Evolutionary conservation across 2,797 vertebrate species (phyloP), one percentile per base, ranked within the genome.

Genomic region (Chrysocyon brachyurus): DNA sequence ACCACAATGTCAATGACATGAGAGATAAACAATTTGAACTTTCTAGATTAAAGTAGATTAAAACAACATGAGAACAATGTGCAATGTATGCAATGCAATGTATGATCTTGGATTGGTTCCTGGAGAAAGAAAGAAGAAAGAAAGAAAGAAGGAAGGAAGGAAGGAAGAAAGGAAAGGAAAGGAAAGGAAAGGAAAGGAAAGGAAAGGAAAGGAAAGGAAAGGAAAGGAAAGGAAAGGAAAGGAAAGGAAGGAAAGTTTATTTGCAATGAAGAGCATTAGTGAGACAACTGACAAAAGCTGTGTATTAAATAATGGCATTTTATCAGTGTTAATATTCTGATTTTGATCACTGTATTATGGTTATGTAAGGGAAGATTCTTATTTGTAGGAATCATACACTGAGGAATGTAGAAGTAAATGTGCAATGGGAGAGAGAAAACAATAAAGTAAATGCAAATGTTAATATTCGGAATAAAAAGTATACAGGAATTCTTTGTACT

Each of bases 351-450:
- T 93, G 19, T 61, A 24, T 49, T 68, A 36, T 95, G 88, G 49
- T 96, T 92, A 79, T 40, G 12, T 56, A 86, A 94, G 63, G 96
- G 61, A 85, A 91, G 82, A 73, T 46, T 16, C 56, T 86, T 83
- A 87, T 73, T 93, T 96, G 91, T 88, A 97, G 79, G 40, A 87
- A 73, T 59, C 46, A 52, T 21, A 85, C 54, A 11, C 24, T 63
- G 24, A 82, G 56, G 28, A 92, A 78, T 83, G 57, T 84, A 87
- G 49, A 66, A 94, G 40, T 87, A 88, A 97, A 92, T 81, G 24
- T 73, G 33, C 77, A 56, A 56, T 4, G 49, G 59, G 77, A 75
- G 78, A 73, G 14, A 56, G 11, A 70, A 73, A 85, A 68, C 36
- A 28, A 92, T 61, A 85, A 94, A 88, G 57, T 83, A 87, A 89